Conservation (phyloP, 2,888 invertebrate genomes). For the Lymantria monacha region DNA sequence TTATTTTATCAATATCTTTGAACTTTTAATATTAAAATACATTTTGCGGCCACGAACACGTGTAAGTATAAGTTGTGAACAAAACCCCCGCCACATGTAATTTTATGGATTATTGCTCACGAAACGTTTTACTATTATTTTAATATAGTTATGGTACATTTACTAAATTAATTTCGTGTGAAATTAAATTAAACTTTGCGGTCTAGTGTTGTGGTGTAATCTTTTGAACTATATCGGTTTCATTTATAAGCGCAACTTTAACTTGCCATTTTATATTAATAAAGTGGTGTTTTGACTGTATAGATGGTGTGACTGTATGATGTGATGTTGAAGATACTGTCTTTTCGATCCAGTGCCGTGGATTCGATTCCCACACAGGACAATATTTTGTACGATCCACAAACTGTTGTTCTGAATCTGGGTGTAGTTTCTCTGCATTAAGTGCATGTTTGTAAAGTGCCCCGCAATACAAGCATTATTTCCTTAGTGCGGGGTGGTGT, state of each 20-base stretch:
- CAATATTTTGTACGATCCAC: no score
- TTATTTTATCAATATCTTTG: not conserved
- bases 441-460: no score
- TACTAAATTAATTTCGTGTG: slow-evolving; percentile 20
- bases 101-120: slow-evolving; percentile 18
- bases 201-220: not conserved
- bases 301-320: no score
- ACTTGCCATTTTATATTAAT: not conserved
- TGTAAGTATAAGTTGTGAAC: slow-evolving; percentile 13
- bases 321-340: no score
- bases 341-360: no score
- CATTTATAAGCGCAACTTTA: not conserved
- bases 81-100: slow-evolving; percentile 14
- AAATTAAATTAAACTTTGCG: slow-evolving; percentile 11
- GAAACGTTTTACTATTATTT: slow-evolving; percentile 18
- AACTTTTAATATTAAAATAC: slow-evolving; percentile 12
- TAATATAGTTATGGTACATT: slow-evolving; percentile 17
- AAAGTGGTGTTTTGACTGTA: no score
- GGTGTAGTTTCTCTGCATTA: no score
- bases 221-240: not conserved
- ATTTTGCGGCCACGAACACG: slow-evolving; percentile 13
- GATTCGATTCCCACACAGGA: no score
- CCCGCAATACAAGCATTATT: no score
- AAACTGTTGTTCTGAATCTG: no score
- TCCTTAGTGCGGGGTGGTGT: no score